phyloP scores from a whole-genome alignment of 2,888 invertebrate genomes.

The Crematogaster levior region DNA sequence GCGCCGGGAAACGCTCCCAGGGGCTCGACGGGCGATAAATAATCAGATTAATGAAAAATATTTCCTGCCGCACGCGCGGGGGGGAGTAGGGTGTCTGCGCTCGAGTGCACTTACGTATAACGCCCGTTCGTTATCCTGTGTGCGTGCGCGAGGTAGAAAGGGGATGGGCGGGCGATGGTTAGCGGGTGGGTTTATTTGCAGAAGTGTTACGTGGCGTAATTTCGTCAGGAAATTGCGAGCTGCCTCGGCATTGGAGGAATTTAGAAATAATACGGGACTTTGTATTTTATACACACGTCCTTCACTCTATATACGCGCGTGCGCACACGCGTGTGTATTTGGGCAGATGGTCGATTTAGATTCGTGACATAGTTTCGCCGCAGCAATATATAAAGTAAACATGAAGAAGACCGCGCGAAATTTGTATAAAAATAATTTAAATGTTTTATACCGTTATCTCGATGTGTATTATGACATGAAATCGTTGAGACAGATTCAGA shows the following conservation, averaged over 20 bases:
- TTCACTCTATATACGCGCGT: neutral
- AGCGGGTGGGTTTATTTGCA: conserved; percentile 52
- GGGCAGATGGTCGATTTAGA: conserved; percentile 16
- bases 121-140: conserved; percentile 51
- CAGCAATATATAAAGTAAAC: conserved; percentile 23
- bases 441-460: conserved; percentile 6
- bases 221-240: conserved; percentile 52
- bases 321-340: neutral
- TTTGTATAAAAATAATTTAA: conserved; percentile 24
- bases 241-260: conserved; percentile 36
- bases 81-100: conserved; percentile 17
- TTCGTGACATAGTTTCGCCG: conserved; percentile 30
- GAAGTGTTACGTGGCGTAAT: conserved; percentile 52
- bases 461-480: neutral
- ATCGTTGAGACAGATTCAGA: conserved; percentile 1
- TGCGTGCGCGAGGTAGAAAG: conserved; percentile 26
- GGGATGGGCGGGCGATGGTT: conserved; percentile 5
- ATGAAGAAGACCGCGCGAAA: neutral
- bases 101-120: conserved; percentile 54
- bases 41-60: conserved; percentile 83
- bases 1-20: conserved; percentile 61
- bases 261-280: conserved; percentile 43
- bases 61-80: conserved; percentile 63
- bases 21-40: conserved; percentile 79
- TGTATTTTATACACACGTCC: neutral